Evolutionary conservation across 92 coral and sea anemone species (phyloP).

Genomic region (Chrysogorgia sp.): DNA sequence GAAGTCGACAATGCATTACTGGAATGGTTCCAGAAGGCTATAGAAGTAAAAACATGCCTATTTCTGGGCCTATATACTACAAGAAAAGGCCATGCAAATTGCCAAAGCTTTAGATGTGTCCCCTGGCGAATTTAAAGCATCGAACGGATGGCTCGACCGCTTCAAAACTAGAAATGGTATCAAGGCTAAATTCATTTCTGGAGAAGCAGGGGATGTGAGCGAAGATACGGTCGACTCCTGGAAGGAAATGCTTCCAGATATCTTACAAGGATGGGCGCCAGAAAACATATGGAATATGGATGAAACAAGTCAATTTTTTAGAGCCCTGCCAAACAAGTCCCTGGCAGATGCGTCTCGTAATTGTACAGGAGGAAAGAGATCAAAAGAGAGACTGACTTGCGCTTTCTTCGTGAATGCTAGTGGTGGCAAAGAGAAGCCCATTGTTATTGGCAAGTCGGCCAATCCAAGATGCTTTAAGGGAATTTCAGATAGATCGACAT

Average conservation of each 20-base stretch:
- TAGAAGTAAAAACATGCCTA: too few species aligned
- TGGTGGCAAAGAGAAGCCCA: conserved; percentile 53
- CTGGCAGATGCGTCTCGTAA: conserved; percentile 58
- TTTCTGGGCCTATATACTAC: conserved; percentile 32
- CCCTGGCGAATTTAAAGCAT: too few species aligned
- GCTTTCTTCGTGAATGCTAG: conserved; percentile 57
- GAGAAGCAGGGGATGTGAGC: conserved; percentile 59
- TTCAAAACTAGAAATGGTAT: conserved; percentile 52
- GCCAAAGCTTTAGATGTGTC: conserved; percentile 54
- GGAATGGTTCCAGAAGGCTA: too few species aligned
- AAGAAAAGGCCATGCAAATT: conserved; percentile 54
- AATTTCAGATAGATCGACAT: conserved; percentile 53
- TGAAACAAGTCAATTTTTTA: too few species aligned
- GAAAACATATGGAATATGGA: conserved; percentile 60
- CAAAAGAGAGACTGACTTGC: conserved; percentile 56
- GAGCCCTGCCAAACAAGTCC: conserved; percentile 51
- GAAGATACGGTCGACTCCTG: conserved; percentile 55
- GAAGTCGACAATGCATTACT: too few species aligned
- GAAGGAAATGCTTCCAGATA: conserved; percentile 51
- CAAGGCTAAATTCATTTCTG: conserved; percentile 50
- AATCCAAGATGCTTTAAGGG: conserved; percentile 57
- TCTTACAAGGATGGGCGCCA: conserved; percentile 49
- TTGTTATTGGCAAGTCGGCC: conserved; percentile 54
- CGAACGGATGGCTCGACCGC: conserved; percentile 60
- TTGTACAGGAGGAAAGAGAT: conserved; percentile 58